Conservation (phyloP, 2,113 vertebrate genomes). For the Mormyrus lacerda region DNA sequence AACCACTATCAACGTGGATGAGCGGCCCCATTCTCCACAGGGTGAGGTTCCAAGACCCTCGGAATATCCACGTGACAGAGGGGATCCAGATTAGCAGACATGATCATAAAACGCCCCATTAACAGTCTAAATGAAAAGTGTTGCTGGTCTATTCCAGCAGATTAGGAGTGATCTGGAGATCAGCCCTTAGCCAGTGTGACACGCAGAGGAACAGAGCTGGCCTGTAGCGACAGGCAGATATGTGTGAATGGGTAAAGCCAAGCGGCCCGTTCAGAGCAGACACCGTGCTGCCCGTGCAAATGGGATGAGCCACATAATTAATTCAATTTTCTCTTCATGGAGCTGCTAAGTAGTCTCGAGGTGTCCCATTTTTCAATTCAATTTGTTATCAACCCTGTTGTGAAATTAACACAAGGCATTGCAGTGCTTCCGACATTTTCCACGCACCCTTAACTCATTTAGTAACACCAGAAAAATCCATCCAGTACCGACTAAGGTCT, state of each 20-base stretch:
- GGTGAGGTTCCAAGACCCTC: not conserved
- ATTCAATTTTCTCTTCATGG: conserved; percentile 19
- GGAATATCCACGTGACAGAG: not conserved
- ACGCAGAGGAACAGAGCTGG: too few species aligned
- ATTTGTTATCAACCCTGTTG: conserved; percentile 10
- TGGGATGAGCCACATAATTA: conserved; percentile 22
- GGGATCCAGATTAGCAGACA: not conserved
- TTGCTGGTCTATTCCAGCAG: not conserved
- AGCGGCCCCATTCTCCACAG: not conserved
- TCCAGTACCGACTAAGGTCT: not conserved
- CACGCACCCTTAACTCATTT: not conserved
- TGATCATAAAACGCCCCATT: not conserved
- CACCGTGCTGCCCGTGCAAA: not conserved
- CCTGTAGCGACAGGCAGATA: not conserved
- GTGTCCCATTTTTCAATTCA: conserved; percentile 5
- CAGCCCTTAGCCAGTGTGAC: not conserved
- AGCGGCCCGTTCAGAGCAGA: not conserved
- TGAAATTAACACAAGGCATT: not conserved
- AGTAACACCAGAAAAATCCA: not conserved
- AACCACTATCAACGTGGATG: not conserved
- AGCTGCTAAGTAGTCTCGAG: conserved; percentile 15
- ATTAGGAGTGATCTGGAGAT: not conserved
- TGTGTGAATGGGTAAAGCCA: not conserved
- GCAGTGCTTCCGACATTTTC: not conserved
- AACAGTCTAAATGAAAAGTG: not conserved